Evolutionary conservation across 2,797 vertebrate genomes (phyloP), one percentile per base, ranked within the genome.

Genomic region (Champsocephalus gunnari): DNA sequence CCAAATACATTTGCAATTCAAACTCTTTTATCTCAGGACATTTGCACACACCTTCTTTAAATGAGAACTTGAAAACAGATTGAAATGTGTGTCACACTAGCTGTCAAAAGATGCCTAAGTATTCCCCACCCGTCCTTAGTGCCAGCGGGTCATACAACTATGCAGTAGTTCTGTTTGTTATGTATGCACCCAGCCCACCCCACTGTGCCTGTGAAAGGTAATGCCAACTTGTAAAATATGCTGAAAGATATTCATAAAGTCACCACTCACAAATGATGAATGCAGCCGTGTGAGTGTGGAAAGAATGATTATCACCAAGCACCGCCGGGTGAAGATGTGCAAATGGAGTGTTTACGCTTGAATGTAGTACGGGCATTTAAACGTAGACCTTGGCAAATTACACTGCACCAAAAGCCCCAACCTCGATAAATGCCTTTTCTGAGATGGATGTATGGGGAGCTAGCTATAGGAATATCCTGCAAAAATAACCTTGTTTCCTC

Each of bases 221-320:
- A 84, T 43, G 64, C 61, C 54, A 71, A 56, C 71, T 71, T 74
- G 60, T 80, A 66, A 77, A 84, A 84, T 78, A 73, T 71, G 43
- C 51, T 81, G 65, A 68, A 63, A 88, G 76, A 81, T 77, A 68
- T 80, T 79, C 70, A 84, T 59, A 87, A 71, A 38, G 58, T 83
- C 81, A 79, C 57, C 51, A 32, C 63, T 77, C 76, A 55, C 58
- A 71, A 77, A 60, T 62, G 68, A 79, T 75, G 66, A 70, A 83
- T 73, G 73, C 43, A 43, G 53, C 21, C 57, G 19, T 45, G 38
- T 21, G 48, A 73, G 28, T 70, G 75, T 66, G 48, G 73, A 41
- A 19, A 50, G 68, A 79, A 68, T 77, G 61, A 80, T 70, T 69
- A 72, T 60, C 34, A 67, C 12, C 71, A 51, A 0, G 19, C 9